Percentiles rank a stretch among this genome's conserved stretches.
These are phyloP conservation scores for Periphyllus acericola DNA, from an alignment of 2,888 invertebrate genomes.

Conservation along the genomic window DNA sequence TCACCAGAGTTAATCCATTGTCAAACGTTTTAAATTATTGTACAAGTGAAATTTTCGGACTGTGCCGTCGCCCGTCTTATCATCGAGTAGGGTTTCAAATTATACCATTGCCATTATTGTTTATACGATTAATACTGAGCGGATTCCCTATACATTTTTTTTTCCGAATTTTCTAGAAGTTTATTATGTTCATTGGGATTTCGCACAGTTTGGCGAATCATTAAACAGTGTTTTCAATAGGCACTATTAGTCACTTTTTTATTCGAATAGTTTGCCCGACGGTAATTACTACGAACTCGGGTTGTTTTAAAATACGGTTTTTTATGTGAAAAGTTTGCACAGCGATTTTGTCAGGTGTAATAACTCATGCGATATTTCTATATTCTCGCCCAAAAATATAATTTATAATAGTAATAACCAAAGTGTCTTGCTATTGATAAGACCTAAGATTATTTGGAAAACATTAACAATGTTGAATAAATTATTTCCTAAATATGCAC, in stretches of 20 bases:
- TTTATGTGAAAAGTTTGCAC: slow-evolving; percentile 19
- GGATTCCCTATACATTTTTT: not conserved
- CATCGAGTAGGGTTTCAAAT: no score
- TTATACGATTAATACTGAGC: no score
- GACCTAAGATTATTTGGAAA: no score
- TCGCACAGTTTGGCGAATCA: not conserved
- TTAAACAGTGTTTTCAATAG: not conserved
- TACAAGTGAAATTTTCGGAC: not conserved
- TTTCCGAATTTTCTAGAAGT: not conserved
- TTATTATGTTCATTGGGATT: not conserved
- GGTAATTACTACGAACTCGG: not conserved
- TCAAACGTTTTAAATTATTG: not conserved
- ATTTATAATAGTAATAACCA: no score
- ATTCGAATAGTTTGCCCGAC: not conserved
- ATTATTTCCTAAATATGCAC: no score
- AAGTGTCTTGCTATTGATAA: no score
- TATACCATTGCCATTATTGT: not conserved
- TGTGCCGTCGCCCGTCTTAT: not conserved
- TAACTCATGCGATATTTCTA: no score
- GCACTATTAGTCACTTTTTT: not conserved
- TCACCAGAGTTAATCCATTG: not conserved
- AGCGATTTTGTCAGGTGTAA: not conserved
- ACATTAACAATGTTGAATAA: no score
- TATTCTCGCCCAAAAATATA: no score
- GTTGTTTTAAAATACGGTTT: not conserved